These are phyloP conservation scores for Andricus quercusramuli DNA, from an alignment of 2,888 invertebrate genomes.

Conservation along the genomic window DNA sequence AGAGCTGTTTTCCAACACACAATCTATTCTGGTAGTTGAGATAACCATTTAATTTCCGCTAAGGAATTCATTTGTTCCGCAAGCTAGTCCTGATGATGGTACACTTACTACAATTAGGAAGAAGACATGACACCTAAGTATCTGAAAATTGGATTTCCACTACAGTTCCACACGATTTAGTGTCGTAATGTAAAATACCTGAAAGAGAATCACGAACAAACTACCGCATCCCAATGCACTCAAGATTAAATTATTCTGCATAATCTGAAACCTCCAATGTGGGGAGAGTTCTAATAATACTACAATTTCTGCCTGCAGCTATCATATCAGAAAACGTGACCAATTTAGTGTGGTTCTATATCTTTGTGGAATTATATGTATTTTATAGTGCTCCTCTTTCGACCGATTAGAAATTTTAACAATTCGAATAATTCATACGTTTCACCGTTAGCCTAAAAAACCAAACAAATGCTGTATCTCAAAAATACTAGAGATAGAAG, in stretches of 20 bases:
- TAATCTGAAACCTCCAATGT: background rate
- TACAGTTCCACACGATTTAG: constrained; percentile 25
- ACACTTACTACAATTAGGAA: constrained; percentile 42
- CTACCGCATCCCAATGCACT: constrained; percentile 9
- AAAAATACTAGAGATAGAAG: too few species aligned
- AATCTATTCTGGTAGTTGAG: constrained; percentile 51
- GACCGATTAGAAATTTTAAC: too few species aligned
- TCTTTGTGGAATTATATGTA: background rate
- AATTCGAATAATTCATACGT: too few species aligned
- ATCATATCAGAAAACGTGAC: background rate
- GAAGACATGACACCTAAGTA: constrained; percentile 41
- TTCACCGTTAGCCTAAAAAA: too few species aligned
- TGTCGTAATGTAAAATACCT: constrained; percentile 19
- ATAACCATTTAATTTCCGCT: constrained; percentile 56
- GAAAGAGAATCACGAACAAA: background rate
- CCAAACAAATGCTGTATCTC: too few species aligned
- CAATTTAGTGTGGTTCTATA: background rate
- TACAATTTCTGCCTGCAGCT: background rate
- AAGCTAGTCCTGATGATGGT: constrained; percentile 44
- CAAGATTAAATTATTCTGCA: constrained; percentile 18
- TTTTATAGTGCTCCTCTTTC: background rate
- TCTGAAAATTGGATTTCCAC: constrained; percentile 41
- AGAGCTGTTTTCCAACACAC: constrained; percentile 52
- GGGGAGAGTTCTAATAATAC: background rate
- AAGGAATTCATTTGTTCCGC: constrained; percentile 56